These are phyloP conservation scores for Hofmannophila pseudospretella DNA, from an alignment of 2,888 invertebrate genomes.

Conservation along the genomic window DNA sequence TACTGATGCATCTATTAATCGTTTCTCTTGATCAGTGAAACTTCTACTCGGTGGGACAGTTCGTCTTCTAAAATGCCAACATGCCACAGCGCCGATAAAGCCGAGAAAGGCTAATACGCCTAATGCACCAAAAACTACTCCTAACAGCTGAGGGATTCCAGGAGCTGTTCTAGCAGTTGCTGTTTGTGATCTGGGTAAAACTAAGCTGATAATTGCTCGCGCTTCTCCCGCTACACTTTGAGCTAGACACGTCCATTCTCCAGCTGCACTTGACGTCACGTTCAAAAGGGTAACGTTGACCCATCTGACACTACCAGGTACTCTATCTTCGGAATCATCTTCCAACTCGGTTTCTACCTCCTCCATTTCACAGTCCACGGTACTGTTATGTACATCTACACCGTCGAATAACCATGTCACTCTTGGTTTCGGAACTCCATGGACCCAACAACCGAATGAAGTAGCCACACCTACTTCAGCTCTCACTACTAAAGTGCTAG, in stretches of 20 bases:
- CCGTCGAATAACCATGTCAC: conserved; percentile 91
- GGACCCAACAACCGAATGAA: conserved; percentile 88
- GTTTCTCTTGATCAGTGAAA: conserved; percentile 92
- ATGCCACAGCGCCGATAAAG: conserved; percentile 70
- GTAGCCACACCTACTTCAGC: conserved; percentile 90
- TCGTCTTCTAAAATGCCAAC: conserved; percentile 83
- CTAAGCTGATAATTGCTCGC: conserved; percentile 79
- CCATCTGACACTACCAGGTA: conserved; percentile 80
- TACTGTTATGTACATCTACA: conserved; percentile 61
- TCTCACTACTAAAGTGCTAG: conserved; percentile 79
- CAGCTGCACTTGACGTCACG: conserved; percentile 89
- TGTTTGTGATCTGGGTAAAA: conserved; percentile 79
- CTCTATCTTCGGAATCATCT: conserved; percentile 61
- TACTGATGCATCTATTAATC: conserved; percentile 87
- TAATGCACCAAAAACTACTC: conserved; percentile 85
- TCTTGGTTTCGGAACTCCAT: conserved; percentile 90
- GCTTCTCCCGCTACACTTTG: conserved; percentile 82
- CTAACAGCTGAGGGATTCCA: conserved; percentile 84
- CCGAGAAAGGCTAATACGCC: conserved; percentile 83
- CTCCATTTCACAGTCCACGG: conserved; percentile 69
- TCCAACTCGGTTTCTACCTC: conserved; percentile 62
- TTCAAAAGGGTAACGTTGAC: conserved; percentile 90
- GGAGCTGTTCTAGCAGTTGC: conserved; percentile 88
- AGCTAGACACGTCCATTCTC: conserved; percentile 90
- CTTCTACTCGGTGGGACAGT: conserved; percentile 83